Percentiles rank a stretch among this genome's conserved stretches.
These are phyloP conservation scores for Alosa alosa DNA, from an alignment of 2,113 vertebrate genomes.

Conservation along the genomic window DNA sequence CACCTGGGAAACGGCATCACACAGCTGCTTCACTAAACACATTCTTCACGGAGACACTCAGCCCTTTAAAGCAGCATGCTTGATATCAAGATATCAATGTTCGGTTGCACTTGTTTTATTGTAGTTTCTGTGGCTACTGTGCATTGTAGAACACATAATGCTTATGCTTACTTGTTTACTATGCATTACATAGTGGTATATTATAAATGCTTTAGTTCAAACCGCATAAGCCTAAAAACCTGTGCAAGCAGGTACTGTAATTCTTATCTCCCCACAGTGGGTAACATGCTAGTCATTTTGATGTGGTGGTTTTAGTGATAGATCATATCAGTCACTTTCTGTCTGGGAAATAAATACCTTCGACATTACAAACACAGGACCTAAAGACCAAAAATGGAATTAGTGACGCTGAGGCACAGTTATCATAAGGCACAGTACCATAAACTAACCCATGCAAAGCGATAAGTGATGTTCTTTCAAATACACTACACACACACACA, in stretches of 20 bases:
- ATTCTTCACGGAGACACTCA: not conserved
- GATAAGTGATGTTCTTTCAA: too few species aligned
- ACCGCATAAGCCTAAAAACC: not conserved
- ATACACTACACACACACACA: too few species aligned
- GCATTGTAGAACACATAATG: too few species aligned
- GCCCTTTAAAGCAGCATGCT: not conserved
- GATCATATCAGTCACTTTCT: not conserved
- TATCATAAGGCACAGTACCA: too few species aligned
- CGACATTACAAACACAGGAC: too few species aligned
- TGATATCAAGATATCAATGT: not conserved
- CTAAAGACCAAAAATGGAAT: not conserved
- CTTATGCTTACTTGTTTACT: too few species aligned
- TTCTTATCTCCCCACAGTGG: not conserved
- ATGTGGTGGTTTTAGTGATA: not conserved
- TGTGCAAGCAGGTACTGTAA: not conserved
- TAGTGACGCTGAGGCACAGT: not conserved
- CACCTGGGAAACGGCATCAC: not conserved
- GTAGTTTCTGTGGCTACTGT: too few species aligned
- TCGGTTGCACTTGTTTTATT: not conserved
- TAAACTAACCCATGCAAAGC: not conserved
- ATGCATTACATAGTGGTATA: too few species aligned
- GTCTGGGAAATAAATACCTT: not conserved
- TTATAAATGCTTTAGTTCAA: too few species aligned
- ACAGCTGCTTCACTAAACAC: not conserved
- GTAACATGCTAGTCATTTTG: not conserved